Evolutionary conservation across 2,113 vertebrate genomes (phyloP).

Genomic region (Galeopterus variegatus): DNA sequence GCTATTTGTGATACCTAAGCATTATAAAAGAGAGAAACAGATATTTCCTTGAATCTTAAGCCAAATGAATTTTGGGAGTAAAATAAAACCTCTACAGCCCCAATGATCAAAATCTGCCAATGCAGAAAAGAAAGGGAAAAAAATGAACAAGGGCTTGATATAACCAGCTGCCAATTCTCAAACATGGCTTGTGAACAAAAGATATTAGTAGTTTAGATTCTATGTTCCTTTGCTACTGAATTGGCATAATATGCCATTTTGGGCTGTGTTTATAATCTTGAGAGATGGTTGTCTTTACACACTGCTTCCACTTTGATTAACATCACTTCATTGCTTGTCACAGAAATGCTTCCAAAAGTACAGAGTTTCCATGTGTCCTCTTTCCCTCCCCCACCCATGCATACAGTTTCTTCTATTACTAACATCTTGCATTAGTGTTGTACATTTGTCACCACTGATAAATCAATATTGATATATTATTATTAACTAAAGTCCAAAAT

Average conservation of each 20-base stretch:
- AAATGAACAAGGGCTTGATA: background rate
- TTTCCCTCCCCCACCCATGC: no score
- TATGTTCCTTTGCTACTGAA: background rate
- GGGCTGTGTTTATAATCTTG: background rate
- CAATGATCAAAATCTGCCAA: background rate
- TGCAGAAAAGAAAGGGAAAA: background rate
- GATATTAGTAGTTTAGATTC: constrained; percentile 54
- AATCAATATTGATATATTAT: no score
- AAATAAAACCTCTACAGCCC: background rate
- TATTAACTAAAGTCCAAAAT: no score
- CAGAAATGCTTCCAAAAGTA: constrained; percentile 33
- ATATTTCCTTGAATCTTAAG: background rate
- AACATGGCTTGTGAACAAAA: background rate
- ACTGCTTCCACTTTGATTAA: background rate
- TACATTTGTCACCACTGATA: no score
- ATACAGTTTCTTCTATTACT: no score
- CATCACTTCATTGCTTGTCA: background rate
- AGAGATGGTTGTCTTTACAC: background rate
- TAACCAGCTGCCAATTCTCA: background rate
- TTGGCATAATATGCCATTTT: background rate
- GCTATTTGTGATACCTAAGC: background rate
- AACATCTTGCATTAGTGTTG: no score
- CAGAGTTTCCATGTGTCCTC: no score
- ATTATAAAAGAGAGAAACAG: background rate
- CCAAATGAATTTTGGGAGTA: constrained; percentile 22